Evolutionary conservation across 2,888 invertebrate genomes (phyloP).

Genomic region (Philopedon plagiatum): DNA sequence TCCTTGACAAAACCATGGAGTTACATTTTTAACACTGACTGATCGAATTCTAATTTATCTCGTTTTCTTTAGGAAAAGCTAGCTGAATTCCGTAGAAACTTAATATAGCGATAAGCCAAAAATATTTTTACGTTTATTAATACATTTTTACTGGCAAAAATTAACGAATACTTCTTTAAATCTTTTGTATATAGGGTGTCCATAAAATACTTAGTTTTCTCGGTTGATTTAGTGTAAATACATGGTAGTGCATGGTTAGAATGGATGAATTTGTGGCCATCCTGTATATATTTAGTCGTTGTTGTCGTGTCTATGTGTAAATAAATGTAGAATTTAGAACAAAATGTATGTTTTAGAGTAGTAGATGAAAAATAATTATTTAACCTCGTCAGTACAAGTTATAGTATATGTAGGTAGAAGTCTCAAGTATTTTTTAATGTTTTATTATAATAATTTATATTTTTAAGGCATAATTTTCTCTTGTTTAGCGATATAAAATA

Average conservation of each 20-base stretch:
- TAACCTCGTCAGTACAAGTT: slow-evolving; percentile 42
- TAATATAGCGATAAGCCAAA: too few relatives aligned
- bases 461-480: neutral
- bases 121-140: neutral
- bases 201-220: slow-evolving; percentile 13
- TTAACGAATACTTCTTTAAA: slow-evolving; percentile 1
- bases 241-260: slow-evolving; percentile 37
- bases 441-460: slow-evolving; percentile 7
- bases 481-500: neutral
- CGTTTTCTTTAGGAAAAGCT: too few relatives aligned
- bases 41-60: too few relatives aligned
- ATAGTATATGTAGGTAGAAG: neutral
- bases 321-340: slow-evolving; percentile 28
- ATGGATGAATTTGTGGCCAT: slow-evolving; percentile 33
- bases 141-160: slow-evolving; percentile 14
- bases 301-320: slow-evolving; percentile 34
- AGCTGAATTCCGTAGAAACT: too few relatives aligned
- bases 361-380: slow-evolving; percentile 29
- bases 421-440: slow-evolving; percentile 17
- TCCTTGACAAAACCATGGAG: neutral
- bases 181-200: slow-evolving; percentile 36
- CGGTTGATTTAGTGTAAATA: slow-evolving; percentile 21
- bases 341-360: slow-evolving; percentile 20
- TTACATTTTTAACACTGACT: neutral
- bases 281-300: slow-evolving; percentile 33